A percentile compares a stretch with the other conserved stretches of the same genome.
Evolutionary conservation across 2,888 invertebrate species (phyloP).

Genomic region (Athalia rosae): DNA sequence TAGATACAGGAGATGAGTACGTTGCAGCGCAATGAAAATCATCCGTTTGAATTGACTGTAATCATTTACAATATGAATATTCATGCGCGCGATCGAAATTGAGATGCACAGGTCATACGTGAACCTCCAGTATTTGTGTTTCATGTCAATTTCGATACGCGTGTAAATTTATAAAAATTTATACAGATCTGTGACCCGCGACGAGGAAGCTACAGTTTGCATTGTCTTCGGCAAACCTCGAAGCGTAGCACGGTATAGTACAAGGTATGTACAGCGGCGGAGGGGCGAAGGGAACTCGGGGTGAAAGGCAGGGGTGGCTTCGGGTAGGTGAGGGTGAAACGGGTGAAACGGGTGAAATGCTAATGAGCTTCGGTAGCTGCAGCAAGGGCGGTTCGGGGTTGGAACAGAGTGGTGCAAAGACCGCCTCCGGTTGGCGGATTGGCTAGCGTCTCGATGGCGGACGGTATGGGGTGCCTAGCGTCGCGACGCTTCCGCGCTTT

Average conservation of each 20-base stretch:
- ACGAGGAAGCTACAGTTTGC: constrained; percentile 26
- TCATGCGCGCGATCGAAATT: too few relatives aligned
- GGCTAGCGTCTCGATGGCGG: constrained; percentile 60
- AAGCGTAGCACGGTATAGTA: background rate
- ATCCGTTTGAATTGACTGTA: too few relatives aligned
- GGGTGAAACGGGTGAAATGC: constrained; percentile 63
- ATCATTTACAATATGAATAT: too few relatives aligned
- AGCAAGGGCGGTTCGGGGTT: constrained; percentile 40
- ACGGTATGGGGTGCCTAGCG: constrained; percentile 51
- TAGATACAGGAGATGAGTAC: too few relatives aligned
- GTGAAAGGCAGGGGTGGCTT: constrained; percentile 21
- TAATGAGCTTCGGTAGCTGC: constrained; percentile 60
- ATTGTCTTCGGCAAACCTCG: constrained; percentile 27
- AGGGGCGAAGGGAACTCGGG: constrained; percentile 6
- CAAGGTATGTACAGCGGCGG: background rate
- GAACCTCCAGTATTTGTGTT: too few relatives aligned
- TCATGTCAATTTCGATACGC: too few relatives aligned
- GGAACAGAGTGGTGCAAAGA: constrained; percentile 47
- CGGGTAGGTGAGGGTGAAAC: constrained; percentile 32
- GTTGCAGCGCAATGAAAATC: too few relatives aligned
- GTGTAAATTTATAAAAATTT: background rate
- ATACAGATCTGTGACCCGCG: background rate
- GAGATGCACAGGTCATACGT: too few relatives aligned
- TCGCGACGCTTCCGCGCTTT: constrained; percentile 51
- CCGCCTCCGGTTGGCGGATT: constrained; percentile 58